phyloP scores from a whole-genome alignment of 2,113 vertebrate genomes.

The Nycticorax nycticorax region DNA sequence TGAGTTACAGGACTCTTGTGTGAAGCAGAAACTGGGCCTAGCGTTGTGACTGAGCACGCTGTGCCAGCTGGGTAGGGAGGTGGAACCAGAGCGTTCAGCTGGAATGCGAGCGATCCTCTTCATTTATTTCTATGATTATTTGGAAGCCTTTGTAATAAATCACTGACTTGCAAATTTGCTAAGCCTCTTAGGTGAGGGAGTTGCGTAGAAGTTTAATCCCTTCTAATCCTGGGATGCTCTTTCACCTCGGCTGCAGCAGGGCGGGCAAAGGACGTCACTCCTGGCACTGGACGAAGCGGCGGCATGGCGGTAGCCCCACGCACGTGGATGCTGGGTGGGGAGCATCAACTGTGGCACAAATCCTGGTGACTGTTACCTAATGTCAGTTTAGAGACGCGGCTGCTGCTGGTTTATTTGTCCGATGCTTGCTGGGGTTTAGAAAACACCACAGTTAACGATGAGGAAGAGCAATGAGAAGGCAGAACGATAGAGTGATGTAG shows the following conservation, averaged over 20 bases:
- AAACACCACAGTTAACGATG: neutral
- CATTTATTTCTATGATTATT: neutral
- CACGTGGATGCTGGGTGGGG: too few species aligned
- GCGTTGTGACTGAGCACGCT: accelerated
- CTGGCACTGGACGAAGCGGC: neutral
- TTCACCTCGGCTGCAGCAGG: neutral
- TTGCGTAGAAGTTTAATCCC: neutral
- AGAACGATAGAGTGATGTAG: neutral
- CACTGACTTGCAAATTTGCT: neutral
- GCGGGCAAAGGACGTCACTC: accelerated
- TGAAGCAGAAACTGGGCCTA: neutral
- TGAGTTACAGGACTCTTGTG: neutral
- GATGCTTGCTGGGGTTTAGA: neutral
- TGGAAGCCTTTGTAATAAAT: neutral
- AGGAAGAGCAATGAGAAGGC: neutral
- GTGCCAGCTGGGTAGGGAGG: neutral
- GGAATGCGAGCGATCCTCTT: neutral
- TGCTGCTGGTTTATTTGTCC: neutral
- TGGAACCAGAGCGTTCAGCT: neutral
- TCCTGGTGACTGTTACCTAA: accelerated
- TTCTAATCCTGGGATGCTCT: neutral
- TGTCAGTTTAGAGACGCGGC: accelerated
- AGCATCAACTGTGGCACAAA: accelerated
- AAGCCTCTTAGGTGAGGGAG: neutral
- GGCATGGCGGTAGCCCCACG: too few species aligned